Conservation (phyloP, 2,797 vertebrate genomes). For the Gadopsis bispinosus region DNA sequence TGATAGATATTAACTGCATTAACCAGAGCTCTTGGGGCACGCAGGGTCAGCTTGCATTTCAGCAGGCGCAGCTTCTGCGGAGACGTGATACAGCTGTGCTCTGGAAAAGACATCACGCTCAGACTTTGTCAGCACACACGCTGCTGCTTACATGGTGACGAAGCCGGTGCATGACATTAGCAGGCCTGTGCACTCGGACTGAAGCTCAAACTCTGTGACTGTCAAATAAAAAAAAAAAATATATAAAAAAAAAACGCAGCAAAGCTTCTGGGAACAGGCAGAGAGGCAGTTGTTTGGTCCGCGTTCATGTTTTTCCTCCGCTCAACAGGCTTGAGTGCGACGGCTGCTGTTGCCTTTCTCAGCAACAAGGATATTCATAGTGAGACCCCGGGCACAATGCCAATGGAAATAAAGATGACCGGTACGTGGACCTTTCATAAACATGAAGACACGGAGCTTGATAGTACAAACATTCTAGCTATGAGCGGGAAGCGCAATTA, state of each 20-base stretch:
- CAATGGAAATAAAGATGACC: slow-evolving; percentile 52
- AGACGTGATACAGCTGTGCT: slow-evolving; percentile 32
- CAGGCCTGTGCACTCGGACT: background rate
- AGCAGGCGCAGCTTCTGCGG: background rate
- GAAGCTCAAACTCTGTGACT: background rate
- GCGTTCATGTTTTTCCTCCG: slow-evolving; percentile 15
- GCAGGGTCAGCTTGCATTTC: slow-evolving; percentile 48
- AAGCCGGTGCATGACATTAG: slow-evolving; percentile 7
- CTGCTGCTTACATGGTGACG: background rate
- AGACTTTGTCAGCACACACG: slow-evolving; percentile 35
- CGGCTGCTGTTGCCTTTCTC: slow-evolving; percentile 6
- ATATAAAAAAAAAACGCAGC: no score
- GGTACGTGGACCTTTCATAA: slow-evolving; percentile 30
- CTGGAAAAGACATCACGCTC: slow-evolving; percentile 53
- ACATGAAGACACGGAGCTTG: slow-evolving; percentile 20
- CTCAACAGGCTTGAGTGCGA: background rate
- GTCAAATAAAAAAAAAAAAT: background rate
- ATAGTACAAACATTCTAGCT: background rate
- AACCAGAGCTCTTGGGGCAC: slow-evolving; percentile 8
- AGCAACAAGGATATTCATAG: slow-evolving; percentile 48
- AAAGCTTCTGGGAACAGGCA: background rate
- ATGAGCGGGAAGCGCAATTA: background rate
- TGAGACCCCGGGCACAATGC: slow-evolving; percentile 18
- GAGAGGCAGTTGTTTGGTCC: background rate
- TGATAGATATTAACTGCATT: background rate